Percentiles rank a stretch among this genome's conserved stretches.
These are phyloP conservation scores for Hydropotes inermis DNA, from an alignment of 2,113 vertebrate genomes.

Conservation along the genomic window DNA sequence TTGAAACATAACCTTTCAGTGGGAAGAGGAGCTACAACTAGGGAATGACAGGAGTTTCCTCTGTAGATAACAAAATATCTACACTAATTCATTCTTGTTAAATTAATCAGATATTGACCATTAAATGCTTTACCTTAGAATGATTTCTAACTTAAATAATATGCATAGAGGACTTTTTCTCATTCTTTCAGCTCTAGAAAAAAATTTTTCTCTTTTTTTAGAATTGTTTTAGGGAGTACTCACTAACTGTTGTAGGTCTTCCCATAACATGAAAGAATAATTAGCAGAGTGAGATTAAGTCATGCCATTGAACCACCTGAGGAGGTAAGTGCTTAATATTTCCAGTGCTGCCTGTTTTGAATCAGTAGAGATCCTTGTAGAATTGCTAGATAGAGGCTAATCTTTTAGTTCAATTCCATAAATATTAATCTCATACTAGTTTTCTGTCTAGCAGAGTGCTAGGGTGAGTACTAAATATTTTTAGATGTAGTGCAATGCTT, in stretches of 20 bases:
- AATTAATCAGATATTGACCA: neutral
- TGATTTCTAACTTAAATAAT: neutral
- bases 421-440: neutral
- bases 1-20: neutral
- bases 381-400: neutral
- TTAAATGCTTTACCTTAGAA: neutral
- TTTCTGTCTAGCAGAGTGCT: neutral
- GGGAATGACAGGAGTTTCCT: neutral
- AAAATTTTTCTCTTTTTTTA: neutral
- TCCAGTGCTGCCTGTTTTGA: neutral
- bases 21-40: neutral
- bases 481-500: neutral
- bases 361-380: neutral
- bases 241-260: neutral
- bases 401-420: constrained; percentile 10
- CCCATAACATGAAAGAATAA: neutral
- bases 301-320: neutral
- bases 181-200: neutral
- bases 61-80: neutral
- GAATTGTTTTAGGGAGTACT: neutral
- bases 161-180: neutral
- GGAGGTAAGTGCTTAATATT: neutral
- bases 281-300: neutral
- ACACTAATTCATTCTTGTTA: neutral
- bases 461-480: neutral